Evolutionary conservation across 2,797 vertebrate species (phyloP).

Genomic region (Malurus leucopterus): DNA sequence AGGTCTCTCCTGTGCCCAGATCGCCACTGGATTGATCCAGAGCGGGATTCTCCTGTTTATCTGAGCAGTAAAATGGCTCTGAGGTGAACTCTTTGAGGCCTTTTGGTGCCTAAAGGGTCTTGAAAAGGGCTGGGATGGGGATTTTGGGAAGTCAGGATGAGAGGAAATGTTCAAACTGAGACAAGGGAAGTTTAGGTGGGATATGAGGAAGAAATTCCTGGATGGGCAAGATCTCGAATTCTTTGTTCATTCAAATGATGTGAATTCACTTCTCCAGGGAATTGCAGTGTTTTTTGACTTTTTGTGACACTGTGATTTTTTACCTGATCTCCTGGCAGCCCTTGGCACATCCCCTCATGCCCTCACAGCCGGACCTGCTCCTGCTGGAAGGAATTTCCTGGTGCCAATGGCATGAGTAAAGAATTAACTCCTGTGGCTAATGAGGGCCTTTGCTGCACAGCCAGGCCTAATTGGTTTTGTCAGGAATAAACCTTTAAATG

Average conservation of each 20-base stretch:
- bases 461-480: background rate
- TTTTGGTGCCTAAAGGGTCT: fast-evolving
- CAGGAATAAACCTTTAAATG: background rate
- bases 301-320: background rate
- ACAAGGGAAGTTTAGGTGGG: background rate
- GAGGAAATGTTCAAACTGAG: background rate
- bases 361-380: background rate
- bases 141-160: background rate
- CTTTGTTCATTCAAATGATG: background rate
- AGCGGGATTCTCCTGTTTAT: fast-evolving
- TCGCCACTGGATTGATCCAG: background rate
- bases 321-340: background rate
- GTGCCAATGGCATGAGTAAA: background rate
- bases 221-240: background rate
- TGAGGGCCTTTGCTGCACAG: background rate
- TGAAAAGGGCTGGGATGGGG: background rate
- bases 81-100: fast-evolving
- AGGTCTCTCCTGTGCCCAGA: background rate
- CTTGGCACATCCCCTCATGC: background rate
- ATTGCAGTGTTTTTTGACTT: background rate
- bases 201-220: background rate
- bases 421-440: background rate
- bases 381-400: background rate
- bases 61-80: background rate
- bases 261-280: background rate